Conservation (phyloP, 2,797 vertebrate genomes). For the Spizella passerina region DNA sequence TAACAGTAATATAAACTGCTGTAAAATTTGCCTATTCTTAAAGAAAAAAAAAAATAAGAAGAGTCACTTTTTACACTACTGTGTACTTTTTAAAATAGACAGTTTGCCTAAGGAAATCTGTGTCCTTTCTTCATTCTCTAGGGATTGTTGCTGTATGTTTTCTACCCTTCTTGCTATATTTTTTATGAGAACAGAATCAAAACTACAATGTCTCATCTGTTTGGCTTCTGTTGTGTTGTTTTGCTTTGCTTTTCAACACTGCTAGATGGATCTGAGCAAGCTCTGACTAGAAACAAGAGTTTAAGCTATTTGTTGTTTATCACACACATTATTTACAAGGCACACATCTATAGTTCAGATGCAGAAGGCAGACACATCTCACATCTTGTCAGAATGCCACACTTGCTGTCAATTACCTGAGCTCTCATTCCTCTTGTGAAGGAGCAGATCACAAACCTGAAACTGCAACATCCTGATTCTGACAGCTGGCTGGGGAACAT, state of each 20-base stretch:
- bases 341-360: neutral
- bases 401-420: neutral
- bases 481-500: neutral
- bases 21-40: neutral
- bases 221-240: neutral
- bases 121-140: neutral
- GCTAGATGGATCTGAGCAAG: neutral
- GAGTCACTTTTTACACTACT: neutral
- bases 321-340: neutral
- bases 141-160: neutral
- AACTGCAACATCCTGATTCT: neutral
- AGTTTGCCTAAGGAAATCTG: neutral
- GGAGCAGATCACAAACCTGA: neutral
- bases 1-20: neutral
- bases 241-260: neutral
- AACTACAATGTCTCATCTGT: neutral
- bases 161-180: neutral
- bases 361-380: neutral
- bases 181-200: neutral
- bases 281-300: constrained; percentile 1
- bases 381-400: neutral
- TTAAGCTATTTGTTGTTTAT: constrained; percentile 26
- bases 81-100: neutral
- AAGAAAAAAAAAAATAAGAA: neutral
- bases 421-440: neutral